A percentile compares a stretch with the other conserved stretches of the same genome.
Conservation (phyloP, 1,140 invertebrate genomes). For the Anastrepha ludens region DNA sequence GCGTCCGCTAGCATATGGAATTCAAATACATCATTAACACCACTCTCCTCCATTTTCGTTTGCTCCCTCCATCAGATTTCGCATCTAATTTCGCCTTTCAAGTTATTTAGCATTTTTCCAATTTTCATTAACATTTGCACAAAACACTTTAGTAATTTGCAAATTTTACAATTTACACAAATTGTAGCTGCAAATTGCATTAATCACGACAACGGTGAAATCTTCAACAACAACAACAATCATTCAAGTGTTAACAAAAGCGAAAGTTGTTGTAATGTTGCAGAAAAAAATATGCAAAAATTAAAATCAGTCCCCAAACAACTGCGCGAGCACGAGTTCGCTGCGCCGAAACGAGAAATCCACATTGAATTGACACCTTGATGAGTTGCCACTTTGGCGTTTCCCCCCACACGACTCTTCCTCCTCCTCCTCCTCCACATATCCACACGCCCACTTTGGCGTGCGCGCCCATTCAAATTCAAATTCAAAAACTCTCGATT, state of each 20-base stretch:
- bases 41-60: not conserved
- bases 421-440: not conserved
- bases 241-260: conserved; percentile 49
- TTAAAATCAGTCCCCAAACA: not conserved
- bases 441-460: conserved; percentile 29
- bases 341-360: not conserved
- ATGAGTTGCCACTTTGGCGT: conserved; percentile 48
- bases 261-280: conserved; percentile 5
- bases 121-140: conserved; percentile 62
- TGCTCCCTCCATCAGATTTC: not conserved
- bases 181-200: conserved; percentile 43
- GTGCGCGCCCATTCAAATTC: conserved; percentile 37
- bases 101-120: conserved; percentile 72
- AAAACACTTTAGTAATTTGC: conserved; percentile 66
- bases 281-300: not conserved
- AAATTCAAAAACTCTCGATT: conserved; percentile 45
- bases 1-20: not conserved
- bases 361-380: conserved; percentile 38
- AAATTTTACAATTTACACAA: conserved; percentile 67
- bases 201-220: conserved; percentile 33
- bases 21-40: not conserved
- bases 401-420: not conserved
- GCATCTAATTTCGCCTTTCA: conserved; percentile 62
- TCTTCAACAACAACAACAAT: conserved; percentile 12
- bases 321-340: not conserved